These are phyloP conservation scores for Ctenodactylus gundi DNA, from an alignment of 2,113 vertebrate species.

Conservation along the genomic window DNA sequence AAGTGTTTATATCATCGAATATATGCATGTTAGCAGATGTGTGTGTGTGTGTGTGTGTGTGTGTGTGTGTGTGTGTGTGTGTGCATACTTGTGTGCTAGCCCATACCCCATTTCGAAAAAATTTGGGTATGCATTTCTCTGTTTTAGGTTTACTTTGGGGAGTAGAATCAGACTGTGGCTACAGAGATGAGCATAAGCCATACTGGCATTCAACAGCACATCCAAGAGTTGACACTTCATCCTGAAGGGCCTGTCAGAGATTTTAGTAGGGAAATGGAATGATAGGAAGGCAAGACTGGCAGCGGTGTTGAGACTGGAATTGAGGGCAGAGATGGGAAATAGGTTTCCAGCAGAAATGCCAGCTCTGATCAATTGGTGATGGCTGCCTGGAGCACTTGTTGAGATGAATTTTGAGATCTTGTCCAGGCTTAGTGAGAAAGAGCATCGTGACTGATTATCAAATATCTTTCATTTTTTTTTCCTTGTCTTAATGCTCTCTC, in stretches of 20 bases:
- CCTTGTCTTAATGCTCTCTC: background rate
- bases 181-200: background rate
- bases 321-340: slow-evolving; percentile 24
- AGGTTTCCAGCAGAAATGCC: slow-evolving; percentile 39
- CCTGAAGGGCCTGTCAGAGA: slow-evolving; percentile 7
- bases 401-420: slow-evolving; percentile 48
- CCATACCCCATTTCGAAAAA: too few species aligned
- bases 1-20: background rate
- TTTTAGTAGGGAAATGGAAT: background rate
- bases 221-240: slow-evolving; percentile 7
- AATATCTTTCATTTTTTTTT: slow-evolving; percentile 39
- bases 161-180: background rate
- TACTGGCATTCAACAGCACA: background rate
- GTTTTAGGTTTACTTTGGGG: background rate
- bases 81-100: background rate
- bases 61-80: background rate
- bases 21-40: background rate
- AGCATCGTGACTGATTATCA: slow-evolving; percentile 45
- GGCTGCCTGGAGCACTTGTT: background rate
- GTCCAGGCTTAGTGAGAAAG: background rate
- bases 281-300: background rate
- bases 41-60: background rate
- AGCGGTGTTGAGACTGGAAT: slow-evolving; percentile 15
- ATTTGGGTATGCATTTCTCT: background rate
- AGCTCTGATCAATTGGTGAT: slow-evolving; percentile 47